Evolutionary conservation across 2,888 invertebrate genomes (phyloP), one percentile per base, ranked within the genome.

Genomic region (Blastobasis lacticolella): DNA sequence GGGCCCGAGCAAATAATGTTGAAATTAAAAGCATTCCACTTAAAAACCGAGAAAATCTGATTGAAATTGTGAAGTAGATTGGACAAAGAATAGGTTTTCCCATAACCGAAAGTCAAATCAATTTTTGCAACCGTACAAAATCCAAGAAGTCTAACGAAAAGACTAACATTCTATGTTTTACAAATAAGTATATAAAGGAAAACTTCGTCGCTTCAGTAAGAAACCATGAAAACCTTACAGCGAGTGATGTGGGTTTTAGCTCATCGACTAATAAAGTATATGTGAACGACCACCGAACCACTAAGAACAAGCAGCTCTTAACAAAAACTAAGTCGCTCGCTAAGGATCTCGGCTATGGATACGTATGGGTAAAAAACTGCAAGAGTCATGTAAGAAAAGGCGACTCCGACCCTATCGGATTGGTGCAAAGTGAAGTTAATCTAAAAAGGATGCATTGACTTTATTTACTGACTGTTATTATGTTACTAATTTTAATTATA

Each of bases 381-480:
- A 57, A 57, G 49, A 57, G 54, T 6, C 54, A 57, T 23, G 54
- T 53, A 4, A 46, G 57, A 1, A 57, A 53, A 23, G 53, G 53
- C 8, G 57, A 54, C n/a, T n/a, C n/a, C n/a, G n/a, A n/a, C n/a
- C n/a, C n/a, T n/a, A n/a, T n/a, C n/a, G n/a, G n/a, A n/a, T n/a
- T n/a, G n/a, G n/a, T n/a, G n/a, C n/a, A n/a, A n/a, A n/a, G n/a
- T n/a, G n/a, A n/a, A n/a, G n/a, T n/a, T n/a, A n/a, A n/a, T n/a
- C n/a, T n/a, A n/a, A n/a, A n/a, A n/a, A n/a, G n/a, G n/a, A n/a
- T n/a, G n/a, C n/a, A n/a, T n/a, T n/a, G n/a, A n/a, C n/a, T n/a
- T n/a, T n/a, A n/a, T n/a, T n/a, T n/a, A n/a, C n/a, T n/a, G n/a
- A n/a, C n/a, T n/a, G n/a, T n/a, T n/a, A n/a, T n/a, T n/a, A n/a